These are phyloP conservation scores for Orthosia gothica DNA, from an alignment of 2,888 invertebrate species.

Conservation along the genomic window DNA sequence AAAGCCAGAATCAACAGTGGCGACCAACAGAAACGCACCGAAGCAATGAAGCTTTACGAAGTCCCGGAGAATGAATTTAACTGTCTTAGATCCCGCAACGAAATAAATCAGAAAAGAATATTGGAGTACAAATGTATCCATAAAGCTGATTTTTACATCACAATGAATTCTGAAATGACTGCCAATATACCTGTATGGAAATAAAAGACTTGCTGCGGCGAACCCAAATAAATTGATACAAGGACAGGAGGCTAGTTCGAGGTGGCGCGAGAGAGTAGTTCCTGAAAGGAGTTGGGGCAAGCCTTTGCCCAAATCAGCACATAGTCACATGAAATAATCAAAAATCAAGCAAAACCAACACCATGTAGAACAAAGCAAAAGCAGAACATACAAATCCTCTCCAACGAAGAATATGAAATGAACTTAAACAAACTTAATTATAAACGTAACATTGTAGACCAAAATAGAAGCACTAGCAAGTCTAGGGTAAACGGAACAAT, in stretches of 20 bases:
- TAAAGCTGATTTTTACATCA: too few species aligned
- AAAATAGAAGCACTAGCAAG: conserved; percentile 31
- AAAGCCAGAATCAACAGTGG: too few species aligned
- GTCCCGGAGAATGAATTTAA: too few species aligned
- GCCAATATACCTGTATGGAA: neutral
- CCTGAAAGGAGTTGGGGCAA: neutral
- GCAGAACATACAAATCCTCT: neutral
- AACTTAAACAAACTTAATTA: conserved; percentile 47
- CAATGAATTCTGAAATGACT: too few species aligned
- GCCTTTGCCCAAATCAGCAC: neutral
- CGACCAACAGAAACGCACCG: too few species aligned
- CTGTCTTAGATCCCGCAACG: too few species aligned
- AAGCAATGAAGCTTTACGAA: too few species aligned
- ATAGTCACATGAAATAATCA: too few species aligned
- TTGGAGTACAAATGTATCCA: too few species aligned
- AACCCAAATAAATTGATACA: neutral
- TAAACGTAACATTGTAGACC: conserved; percentile 3
- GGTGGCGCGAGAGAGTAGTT: neutral
- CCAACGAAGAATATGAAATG: conserved; percentile 24
- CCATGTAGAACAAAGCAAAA: neutral
- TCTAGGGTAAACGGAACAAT: conserved; percentile 44
- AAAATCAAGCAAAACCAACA: neutral
- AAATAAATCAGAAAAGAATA: too few species aligned
- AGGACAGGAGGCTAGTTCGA: neutral
- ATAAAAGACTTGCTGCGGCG: neutral